Evolutionary conservation across 2,113 vertebrate species (phyloP), one percentile per base, ranked within the genome.

Genomic region (Bos javanicus): DNA sequence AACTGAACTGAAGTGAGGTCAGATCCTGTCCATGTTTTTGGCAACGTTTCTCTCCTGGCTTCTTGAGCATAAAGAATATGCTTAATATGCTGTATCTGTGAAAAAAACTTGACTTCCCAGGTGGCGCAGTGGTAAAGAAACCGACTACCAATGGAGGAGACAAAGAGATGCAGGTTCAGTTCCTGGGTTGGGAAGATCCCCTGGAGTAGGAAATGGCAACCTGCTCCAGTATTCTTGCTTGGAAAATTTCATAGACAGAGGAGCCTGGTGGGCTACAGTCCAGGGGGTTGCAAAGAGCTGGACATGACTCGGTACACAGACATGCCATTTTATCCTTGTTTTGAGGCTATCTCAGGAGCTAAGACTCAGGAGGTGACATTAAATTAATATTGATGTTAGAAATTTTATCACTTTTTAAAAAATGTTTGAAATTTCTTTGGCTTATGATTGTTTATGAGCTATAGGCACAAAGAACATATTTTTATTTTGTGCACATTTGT

Each of bases 371-470:
- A 48, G 39, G 2, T 91, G 62, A 33, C 15, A 28, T 71, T 82
- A 56, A 48, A n/a, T 88, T 56, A 62, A 59, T 76, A 64, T 39
- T 88, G 59, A 26, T 64, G 19, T 26, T 76, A 36, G n/a, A 33
- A 10, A 59, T 92, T 80, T 60, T 67, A 64, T 36, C 87, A 52
- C 43, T 46, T 46, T 46, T 46, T 46, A 7, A 46, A 46, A 46
- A 46, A 46, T 43, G 48, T 80, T 89, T 64, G 52, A 92, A 43
- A 86, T 76, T 80, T 90, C 26, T 83, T 97, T 91, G 60, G 17
- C 71, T 67, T 52, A 12, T 89, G 88, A 56, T 82, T 74, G 21
- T 52, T 15, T 76, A 57, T 90, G 39, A 95, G 52, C 15, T 59
- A 19, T 67, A 19, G 74, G 11, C 25, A 23, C 60, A 59, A 80